phyloP scores from a whole-genome alignment of 2,888 invertebrate genomes.

The Alloplasta piceator region DNA sequence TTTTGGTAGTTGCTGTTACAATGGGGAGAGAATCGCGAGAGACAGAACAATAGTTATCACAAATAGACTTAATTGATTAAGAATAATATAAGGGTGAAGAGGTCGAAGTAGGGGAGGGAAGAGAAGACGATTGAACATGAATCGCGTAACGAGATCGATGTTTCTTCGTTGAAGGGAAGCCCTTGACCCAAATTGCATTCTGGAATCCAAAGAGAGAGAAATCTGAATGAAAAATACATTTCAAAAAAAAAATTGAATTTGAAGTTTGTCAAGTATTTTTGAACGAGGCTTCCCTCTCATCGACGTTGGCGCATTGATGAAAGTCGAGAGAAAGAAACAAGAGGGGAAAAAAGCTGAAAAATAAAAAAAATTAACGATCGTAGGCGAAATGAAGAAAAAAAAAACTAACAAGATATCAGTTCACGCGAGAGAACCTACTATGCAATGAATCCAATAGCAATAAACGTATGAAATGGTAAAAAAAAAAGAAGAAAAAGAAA shows the following conservation, averaged over 20 bases:
- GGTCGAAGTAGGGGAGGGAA: neutral
- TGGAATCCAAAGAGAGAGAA: too few species aligned
- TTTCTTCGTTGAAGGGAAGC: constrained; percentile 35
- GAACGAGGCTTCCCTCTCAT: constrained; percentile 12
- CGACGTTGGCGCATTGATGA: constrained; percentile 29
- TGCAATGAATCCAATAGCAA: constrained; percentile 83
- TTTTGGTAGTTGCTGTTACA: constrained; percentile 62
- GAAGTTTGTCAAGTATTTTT: too few species aligned
- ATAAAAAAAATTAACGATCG: constrained; percentile 43
- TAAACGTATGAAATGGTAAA: constrained; percentile 71
- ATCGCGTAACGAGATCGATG: constrained; percentile 36
- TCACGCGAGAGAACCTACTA: constrained; percentile 74
- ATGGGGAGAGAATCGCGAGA: constrained; percentile 71
- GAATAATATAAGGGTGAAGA: constrained; percentile 44
- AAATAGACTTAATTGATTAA: constrained; percentile 60
- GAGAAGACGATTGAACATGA: constrained; percentile 19
- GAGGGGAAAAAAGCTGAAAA: constrained; percentile 37
- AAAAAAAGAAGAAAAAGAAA: constrained; percentile 37
- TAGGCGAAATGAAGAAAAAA: constrained; percentile 46
- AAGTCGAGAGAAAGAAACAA: constrained; percentile 7
- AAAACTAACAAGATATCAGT: constrained; percentile 68
- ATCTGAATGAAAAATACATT: too few species aligned
- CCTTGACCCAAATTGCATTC: neutral
- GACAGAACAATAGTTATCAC: constrained; percentile 69
- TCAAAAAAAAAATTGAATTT: too few species aligned